phyloP scores from a whole-genome alignment of 2,888 invertebrate species.

The Napeogenes inachia region DNA sequence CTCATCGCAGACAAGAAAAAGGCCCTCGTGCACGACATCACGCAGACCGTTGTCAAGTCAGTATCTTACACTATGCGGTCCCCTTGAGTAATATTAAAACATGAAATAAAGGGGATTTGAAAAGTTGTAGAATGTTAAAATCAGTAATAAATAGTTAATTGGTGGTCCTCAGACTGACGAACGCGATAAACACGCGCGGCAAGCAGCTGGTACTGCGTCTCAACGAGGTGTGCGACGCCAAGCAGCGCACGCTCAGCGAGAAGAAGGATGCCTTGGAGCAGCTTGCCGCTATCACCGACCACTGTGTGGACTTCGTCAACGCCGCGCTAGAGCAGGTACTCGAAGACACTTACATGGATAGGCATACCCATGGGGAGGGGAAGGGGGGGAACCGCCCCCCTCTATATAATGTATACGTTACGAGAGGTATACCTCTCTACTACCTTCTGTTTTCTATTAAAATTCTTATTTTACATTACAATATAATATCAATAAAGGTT shows the following conservation, averaged over 20 bases:
- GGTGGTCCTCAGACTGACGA: slow-evolving; percentile 79
- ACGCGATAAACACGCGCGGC: slow-evolving; percentile 88
- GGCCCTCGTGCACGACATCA: slow-evolving; percentile 90
- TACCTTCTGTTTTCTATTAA: too few species aligned
- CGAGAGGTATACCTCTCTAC: too few species aligned
- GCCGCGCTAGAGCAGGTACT: slow-evolving; percentile 81
- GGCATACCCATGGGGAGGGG: too few species aligned
- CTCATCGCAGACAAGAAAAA: slow-evolving; percentile 92
- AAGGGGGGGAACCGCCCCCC: too few species aligned
- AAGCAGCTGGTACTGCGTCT: slow-evolving; percentile 89
- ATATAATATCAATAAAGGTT: too few species aligned
- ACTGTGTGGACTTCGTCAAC: slow-evolving; percentile 90
- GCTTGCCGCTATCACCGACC: slow-evolving; percentile 90
- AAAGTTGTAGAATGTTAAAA: too few species aligned
- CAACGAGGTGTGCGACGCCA: slow-evolving; percentile 84
- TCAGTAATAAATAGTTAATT: neutral
- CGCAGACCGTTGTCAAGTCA: slow-evolving; percentile 89
- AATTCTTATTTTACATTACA: too few species aligned
- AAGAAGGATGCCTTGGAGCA: slow-evolving; percentile 90
- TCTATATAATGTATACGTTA: too few species aligned
- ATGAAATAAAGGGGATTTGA: neutral
- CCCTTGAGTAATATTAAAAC: neutral
- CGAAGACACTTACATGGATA: too few species aligned
- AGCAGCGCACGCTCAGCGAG: slow-evolving; percentile 86
- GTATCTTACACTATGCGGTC: slow-evolving; percentile 41